Conservation (phyloP, 2,797 vertebrate genomes). For the Pipistrellus pygmaeus region DNA sequence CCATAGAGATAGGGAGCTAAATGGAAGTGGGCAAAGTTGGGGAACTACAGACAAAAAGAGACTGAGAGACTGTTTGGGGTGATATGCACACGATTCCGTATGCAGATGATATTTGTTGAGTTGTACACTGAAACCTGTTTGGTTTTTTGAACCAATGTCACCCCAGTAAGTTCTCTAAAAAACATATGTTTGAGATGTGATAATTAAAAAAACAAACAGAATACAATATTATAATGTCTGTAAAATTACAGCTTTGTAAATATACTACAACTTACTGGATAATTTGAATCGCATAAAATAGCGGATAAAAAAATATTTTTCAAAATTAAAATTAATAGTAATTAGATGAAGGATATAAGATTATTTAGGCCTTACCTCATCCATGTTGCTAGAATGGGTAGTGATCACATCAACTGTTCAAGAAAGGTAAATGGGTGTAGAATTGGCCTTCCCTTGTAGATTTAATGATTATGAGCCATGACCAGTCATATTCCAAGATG, state of each 20-base stretch:
- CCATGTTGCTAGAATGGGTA: neutral
- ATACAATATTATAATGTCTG: neutral
- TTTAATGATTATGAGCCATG: neutral
- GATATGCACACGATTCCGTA: neutral
- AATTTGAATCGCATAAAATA: neutral
- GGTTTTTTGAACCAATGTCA: neutral
- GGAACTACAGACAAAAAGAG: neutral
- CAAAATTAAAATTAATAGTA: neutral
- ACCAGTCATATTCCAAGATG: neutral
- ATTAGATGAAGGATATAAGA: neutral
- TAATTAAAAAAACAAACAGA: too few relatives aligned
- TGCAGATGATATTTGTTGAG: neutral
- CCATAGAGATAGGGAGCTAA: neutral
- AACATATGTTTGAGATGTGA: too few relatives aligned
- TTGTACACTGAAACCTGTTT: neutral
- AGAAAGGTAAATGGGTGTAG: neutral
- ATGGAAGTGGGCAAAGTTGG: neutral
- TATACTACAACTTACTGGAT: neutral
- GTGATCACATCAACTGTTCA: neutral
- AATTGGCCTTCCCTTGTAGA: neutral
- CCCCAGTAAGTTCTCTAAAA: neutral
- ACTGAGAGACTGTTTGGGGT: too few relatives aligned
- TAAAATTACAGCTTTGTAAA: constrained; percentile 30
- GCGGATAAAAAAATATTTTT: neutral
- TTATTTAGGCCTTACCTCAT: neutral